A percentile compares a stretch with the other conserved stretches of the same genome.
Conservation (phyloP, 2,797 vertebrate genomes). For the Gymnothorax reevesii region DNA sequence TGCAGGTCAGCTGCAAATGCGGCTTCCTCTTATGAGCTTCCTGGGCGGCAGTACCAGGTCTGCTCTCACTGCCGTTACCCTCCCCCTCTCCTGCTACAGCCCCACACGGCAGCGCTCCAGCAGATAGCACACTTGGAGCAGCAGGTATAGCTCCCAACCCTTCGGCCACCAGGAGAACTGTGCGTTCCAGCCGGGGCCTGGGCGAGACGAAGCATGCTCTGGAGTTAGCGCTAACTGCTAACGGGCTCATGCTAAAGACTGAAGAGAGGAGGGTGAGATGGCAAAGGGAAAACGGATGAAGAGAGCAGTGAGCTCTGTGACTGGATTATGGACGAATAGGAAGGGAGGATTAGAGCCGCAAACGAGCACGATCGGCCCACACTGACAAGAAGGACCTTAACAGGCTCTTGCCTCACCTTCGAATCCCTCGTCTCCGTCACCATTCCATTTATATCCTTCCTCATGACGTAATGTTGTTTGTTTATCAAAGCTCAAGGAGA, state of each 20-base stretch:
- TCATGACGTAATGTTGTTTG: slow-evolving; percentile 30
- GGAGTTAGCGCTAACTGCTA: neutral
- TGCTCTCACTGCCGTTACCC: neutral
- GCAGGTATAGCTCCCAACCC: neutral
- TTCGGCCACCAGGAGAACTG: neutral
- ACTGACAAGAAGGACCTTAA: slow-evolving; percentile 15
- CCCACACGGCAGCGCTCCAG: neutral
- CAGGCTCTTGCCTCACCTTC: slow-evolving; percentile 36
- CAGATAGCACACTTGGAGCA: neutral
- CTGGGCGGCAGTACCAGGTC: too few species aligned
- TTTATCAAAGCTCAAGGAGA: neutral
- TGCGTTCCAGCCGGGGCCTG: neutral
- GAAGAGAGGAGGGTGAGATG: neutral
- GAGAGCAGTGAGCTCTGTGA: neutral
- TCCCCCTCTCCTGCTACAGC: neutral
- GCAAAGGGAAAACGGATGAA: slow-evolving; percentile 22
- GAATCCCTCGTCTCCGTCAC: neutral
- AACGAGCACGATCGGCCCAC: neutral
- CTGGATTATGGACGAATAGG: neutral
- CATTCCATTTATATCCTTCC: neutral
- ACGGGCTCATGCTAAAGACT: neutral
- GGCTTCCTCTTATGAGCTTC: neutral
- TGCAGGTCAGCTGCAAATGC: neutral
- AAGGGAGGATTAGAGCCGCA: neutral
- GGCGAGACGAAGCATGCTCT: neutral